These are phyloP conservation scores for Mesaphorura yosii DNA, from an alignment of 1,140 invertebrate genomes.

Conservation along the genomic window DNA sequence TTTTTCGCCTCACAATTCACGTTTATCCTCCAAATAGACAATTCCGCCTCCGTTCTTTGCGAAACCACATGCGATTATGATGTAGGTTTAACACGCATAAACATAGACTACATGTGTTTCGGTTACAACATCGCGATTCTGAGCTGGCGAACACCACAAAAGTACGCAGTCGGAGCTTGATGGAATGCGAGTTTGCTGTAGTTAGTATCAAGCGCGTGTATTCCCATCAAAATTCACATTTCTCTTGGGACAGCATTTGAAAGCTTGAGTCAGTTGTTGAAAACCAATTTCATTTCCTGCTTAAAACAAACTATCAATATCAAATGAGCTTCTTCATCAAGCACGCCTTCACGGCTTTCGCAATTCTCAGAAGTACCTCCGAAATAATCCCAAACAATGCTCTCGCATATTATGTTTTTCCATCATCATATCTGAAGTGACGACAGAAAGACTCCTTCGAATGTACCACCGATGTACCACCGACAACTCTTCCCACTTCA, in stretches of 20 bases:
- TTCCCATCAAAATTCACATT: conserved; percentile 27
- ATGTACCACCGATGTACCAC: no score
- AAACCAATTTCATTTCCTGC: conserved; percentile 27
- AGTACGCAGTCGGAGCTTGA: not conserved
- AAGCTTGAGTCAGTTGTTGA: conserved; percentile 16
- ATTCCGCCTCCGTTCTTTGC: not conserved
- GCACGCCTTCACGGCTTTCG: conserved; percentile 9
- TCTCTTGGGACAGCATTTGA: conserved; percentile 27
- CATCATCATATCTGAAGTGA: no score
- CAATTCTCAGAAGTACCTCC: conserved; percentile 19
- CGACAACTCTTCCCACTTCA: no score
- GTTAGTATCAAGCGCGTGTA: not conserved
- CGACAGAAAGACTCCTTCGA: no score
- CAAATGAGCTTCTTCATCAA: conserved; percentile 26
- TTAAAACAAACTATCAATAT: conserved; percentile 29
- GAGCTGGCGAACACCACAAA: not conserved
- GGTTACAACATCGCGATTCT: not conserved
- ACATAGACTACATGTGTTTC: no score
- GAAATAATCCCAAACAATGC: conserved; percentile 12
- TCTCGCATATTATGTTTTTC: conserved; percentile 3
- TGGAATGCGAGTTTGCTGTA: not conserved
- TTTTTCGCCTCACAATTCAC: no score
- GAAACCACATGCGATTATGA: not conserved
- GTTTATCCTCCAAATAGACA: no score
- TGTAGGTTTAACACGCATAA: not conserved